Evolutionary conservation across 2,797 vertebrate species (phyloP), one percentile per base, ranked within the genome.

Genomic region (Xyrichtys novacula): DNA sequence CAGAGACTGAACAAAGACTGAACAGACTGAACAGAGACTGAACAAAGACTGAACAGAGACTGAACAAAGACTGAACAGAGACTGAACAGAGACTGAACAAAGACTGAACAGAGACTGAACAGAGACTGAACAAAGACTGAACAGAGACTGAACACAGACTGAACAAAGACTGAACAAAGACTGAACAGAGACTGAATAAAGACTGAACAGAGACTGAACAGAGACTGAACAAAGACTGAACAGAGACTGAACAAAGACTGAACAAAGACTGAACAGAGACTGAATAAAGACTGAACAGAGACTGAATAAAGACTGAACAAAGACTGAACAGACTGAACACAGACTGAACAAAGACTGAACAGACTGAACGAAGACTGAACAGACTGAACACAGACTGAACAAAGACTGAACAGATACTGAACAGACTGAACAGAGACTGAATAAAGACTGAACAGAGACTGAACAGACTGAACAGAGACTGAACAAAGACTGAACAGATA

Each of bases 121-220:
- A 85, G n/a, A n/a, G n/a, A 70, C 49, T 53, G 23, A 47, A 47
- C 44, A 26, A 22, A 26, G 22, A 16, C 39, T 22, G 3, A 3
- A 62, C 81, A 85, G n/a, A n/a, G n/a, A 70, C 49, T 53, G 23
- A 47, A 47, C 44, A 26, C 12, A 26, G 22, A 16, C 39, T 22
- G 3, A 3, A 62, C 81, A 85, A n/a, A n/a, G n/a, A 70, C 49
- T 53, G 23, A 47, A 47, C 44, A 26, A 22, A 26, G 22, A 16
- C 39, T 22, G 3, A 3, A 62, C 81, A 85, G n/a, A n/a, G n/a
- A 70, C 49, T 53, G 23, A 47, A 47, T 23, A 26, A 22, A 26
- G 22, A 16, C 39, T 22, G 3, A 3, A 62, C 81, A 85, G n/a
- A n/a, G n/a, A 70, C 49, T 53, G 23, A 47, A 47, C 44, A 26